phyloP scores from a whole-genome alignment of 2,888 invertebrate genomes.

The Mesorhabditis belari region DNA sequence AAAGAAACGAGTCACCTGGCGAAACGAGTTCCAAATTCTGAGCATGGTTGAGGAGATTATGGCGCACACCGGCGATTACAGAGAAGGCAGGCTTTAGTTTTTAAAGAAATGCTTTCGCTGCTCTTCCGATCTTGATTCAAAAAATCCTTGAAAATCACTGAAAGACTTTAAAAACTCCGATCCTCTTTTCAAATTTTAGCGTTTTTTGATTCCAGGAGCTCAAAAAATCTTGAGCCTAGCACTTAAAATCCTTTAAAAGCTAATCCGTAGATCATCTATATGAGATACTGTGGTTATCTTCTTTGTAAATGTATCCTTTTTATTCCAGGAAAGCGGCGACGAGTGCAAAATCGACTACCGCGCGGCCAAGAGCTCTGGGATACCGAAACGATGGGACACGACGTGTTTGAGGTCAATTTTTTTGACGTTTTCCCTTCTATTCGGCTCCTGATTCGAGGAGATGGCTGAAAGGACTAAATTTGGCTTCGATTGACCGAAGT shows the following conservation, averaged over 20 bases:
- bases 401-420: slow-evolving; percentile 39
- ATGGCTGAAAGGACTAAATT: too few species aligned
- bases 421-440: neutral
- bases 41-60: slow-evolving; percentile 47
- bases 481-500: too few species aligned
- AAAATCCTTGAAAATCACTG: too few species aligned
- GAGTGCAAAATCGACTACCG: slow-evolving; percentile 42
- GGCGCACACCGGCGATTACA: slow-evolving; percentile 2
- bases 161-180: too few species aligned
- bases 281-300: too few species aligned
- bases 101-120: neutral
- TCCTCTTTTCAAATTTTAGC: too few species aligned
- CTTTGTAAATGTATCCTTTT: neutral
- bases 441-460: too few species aligned
- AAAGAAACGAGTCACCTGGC: slow-evolving; percentile 38
- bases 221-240: too few species aligned
- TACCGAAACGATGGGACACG: slow-evolving; percentile 51
- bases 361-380: slow-evolving; percentile 49
- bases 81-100: slow-evolving; percentile 12
- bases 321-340: slow-evolving; percentile 24
- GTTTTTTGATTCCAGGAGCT: neutral
- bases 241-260: too few species aligned
- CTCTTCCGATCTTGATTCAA: too few species aligned
- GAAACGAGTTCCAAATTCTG: slow-evolving; percentile 41
- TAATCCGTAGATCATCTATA: too few species aligned